A percentile compares a stretch with the other conserved stretches of the same genome.
Evolutionary conservation across 2,113 vertebrate genomes (phyloP).

Genomic region (Pedionomus torquatus): DNA sequence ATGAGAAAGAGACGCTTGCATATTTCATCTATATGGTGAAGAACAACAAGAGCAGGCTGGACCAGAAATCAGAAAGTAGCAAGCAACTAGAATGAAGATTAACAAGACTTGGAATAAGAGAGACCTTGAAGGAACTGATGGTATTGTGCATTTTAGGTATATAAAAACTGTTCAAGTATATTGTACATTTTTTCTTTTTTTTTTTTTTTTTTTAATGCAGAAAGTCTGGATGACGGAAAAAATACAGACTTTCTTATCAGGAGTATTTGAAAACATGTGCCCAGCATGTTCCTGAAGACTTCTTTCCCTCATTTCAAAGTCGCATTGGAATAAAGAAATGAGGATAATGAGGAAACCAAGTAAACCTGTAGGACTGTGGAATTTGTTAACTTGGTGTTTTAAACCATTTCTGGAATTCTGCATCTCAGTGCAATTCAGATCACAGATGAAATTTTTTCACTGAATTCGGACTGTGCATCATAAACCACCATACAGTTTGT

Average conservation of each 20-base stretch:
- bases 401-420: constrained; percentile 46
- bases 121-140: constrained; percentile 42
- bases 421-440: constrained; percentile 44
- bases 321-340: constrained; percentile 45
- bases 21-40: constrained; percentile 99
- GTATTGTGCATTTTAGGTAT: constrained; percentile 58
- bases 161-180: constrained; percentile 65
- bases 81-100: constrained; percentile 88
- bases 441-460: constrained; percentile 15
- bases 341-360: constrained; percentile 49
- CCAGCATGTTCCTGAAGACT: constrained; percentile 70
- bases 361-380: constrained; percentile 39
- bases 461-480: neutral
- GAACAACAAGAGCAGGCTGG: constrained; percentile 95
- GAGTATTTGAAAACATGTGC: constrained; percentile 64
- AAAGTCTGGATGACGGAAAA: constrained; percentile 68
- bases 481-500: neutral
- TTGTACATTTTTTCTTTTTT: constrained; percentile 64
- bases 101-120: neutral
- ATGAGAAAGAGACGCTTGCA: constrained; percentile 97
- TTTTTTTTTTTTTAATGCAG: constrained; percentile 46
- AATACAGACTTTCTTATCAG: constrained; percentile 66
- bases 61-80: constrained; percentile 90
- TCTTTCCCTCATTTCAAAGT: constrained; percentile 57
- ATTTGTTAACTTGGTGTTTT: neutral